phyloP scores from a whole-genome alignment of 92 coral and sea anemone species.

The Porites divaricata region DNA sequence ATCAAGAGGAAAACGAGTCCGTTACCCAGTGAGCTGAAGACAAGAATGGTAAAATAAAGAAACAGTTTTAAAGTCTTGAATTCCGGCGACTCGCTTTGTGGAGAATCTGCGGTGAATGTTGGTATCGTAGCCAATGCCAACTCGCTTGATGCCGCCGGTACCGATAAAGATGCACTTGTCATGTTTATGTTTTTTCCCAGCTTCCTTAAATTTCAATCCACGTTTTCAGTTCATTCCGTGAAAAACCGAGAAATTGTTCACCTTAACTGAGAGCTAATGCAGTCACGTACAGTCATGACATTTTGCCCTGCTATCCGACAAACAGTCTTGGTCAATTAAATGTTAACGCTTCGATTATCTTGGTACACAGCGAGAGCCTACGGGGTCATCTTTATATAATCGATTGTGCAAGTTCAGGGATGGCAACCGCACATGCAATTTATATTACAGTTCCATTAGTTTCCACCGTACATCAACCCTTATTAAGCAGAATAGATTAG shows the following conservation, averaged over 20 bases:
- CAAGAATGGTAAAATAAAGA: slow-evolving; percentile 55
- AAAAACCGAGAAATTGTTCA: neutral
- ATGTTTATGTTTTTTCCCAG: neutral
- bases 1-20: slow-evolving; percentile 56
- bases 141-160: neutral
- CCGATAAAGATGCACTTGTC: slow-evolving; percentile 2
- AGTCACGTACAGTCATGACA: neutral
- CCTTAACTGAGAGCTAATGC: too few species aligned
- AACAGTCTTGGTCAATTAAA: neutral
- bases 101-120: neutral
- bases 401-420: slow-evolving; percentile 1
- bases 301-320: neutral
- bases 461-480: too few species aligned
- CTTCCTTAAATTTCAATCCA: slow-evolving; percentile 4
- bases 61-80: slow-evolving; percentile 54
- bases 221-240: neutral
- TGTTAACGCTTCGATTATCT: neutral
- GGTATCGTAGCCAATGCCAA: neutral
- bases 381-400: neutral
- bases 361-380: neutral
- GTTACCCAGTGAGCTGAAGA: slow-evolving; percentile 66
- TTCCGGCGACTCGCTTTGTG: slow-evolving; percentile 37
- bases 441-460: neutral
- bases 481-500: too few species aligned
- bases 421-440: neutral